These are phyloP conservation scores for Caenorhabditis imperialis DNA, from an alignment of 2,888 invertebrate genomes.

Conservation along the genomic window DNA sequence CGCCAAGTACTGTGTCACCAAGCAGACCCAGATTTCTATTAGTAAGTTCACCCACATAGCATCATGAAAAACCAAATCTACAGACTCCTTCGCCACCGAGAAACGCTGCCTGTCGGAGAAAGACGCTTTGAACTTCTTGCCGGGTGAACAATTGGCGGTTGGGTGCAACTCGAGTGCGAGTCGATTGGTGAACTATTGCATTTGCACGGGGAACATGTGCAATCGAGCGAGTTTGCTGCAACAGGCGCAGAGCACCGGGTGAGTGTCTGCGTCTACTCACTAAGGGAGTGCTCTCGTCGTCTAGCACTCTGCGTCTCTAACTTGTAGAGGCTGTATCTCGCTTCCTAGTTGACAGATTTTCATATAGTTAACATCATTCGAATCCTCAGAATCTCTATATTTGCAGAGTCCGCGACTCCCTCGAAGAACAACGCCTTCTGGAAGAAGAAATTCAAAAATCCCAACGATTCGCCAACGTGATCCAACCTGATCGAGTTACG, in stretches of 20 bases:
- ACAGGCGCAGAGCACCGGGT: slow-evolving; percentile 66
- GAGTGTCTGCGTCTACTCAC: neutral
- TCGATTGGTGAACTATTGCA: slow-evolving; percentile 72
- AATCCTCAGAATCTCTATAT: no score
- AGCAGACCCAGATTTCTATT: slow-evolving; percentile 70
- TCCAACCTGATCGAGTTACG: slow-evolving; percentile 28
- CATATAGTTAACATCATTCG: no score
- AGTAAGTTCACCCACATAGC: slow-evolving; percentile 40
- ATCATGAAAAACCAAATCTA: neutral
- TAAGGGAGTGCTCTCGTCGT: no score
- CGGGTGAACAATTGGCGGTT: slow-evolving; percentile 62
- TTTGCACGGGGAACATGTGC: slow-evolving; percentile 68
- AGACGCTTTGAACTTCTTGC: slow-evolving; percentile 63
- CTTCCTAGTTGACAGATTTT: no score
- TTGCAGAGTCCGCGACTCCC: slow-evolving; percentile 49
- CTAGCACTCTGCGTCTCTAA: no score
- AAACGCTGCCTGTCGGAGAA: slow-evolving; percentile 68
- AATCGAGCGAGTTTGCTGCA: slow-evolving; percentile 62
- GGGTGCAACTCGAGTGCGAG: slow-evolving; percentile 70
- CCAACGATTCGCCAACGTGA: slow-evolving; percentile 13
- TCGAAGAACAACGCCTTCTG: slow-evolving; percentile 46
- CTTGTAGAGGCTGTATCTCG: no score
- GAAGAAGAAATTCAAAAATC: slow-evolving; percentile 46
- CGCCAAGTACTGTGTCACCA: slow-evolving; percentile 65
- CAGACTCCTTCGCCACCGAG: slow-evolving; percentile 70